Conservation (phyloP, 1,140 invertebrate genomes). For the Drosophila guanche region DNA sequence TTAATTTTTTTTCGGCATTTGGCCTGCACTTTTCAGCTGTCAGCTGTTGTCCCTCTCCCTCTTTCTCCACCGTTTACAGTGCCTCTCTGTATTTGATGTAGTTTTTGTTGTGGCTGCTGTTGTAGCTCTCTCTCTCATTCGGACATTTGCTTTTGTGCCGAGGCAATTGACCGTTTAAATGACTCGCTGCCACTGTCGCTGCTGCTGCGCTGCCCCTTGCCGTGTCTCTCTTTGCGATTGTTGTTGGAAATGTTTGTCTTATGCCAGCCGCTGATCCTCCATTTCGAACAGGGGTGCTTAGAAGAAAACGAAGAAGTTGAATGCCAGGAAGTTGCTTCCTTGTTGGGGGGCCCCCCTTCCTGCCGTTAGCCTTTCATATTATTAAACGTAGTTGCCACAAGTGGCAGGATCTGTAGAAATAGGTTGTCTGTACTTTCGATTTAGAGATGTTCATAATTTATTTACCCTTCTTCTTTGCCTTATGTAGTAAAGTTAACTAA, state of each 20-base stretch:
- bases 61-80: not conserved
- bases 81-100: conserved; percentile 33
- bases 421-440: not conserved
- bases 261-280: conserved; percentile 10
- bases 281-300: no score
- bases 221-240: conserved; percentile 29
- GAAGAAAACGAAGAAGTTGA: no score
- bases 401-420: no score
- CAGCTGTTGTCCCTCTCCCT: conserved; percentile 27
- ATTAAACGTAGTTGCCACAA: no score
- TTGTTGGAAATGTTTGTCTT: conserved; percentile 35
- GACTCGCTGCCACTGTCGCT: conserved; percentile 39
- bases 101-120: conserved; percentile 19
- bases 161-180: conserved; percentile 82
- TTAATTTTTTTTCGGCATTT: conserved; percentile 21
- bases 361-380: no score
- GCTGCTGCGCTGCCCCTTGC: conserved; percentile 15
- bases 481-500: conserved; percentile 6
- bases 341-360: no score
- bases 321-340: no score
- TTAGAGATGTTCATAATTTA: conserved; percentile 2
- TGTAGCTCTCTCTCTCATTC: conserved; percentile 39
- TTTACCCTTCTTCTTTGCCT: not conserved
- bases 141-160: conserved; percentile 49
- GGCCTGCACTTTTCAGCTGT: conserved; percentile 42